Base-by-base conservation (phyloP, 2,113 vertebrate species). In the Mionectes macconnelli region DNA sequence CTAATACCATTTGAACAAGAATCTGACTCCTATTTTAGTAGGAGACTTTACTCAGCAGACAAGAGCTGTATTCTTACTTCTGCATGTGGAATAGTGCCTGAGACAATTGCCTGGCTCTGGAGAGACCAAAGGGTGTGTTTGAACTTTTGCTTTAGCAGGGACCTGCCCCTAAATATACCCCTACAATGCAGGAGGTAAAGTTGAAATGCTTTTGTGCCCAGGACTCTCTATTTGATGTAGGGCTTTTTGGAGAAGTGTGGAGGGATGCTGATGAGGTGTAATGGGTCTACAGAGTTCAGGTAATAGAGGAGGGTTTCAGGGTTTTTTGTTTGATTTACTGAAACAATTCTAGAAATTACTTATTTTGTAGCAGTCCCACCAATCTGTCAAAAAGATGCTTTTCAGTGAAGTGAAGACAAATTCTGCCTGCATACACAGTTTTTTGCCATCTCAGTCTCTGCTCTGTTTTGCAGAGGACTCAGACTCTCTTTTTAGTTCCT, bases 11-110 rank as follows among this genome's bases (percentile, higher is more conserved):
- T 74, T 66, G 37, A 91, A 73, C 31, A 79, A 57, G 81, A 83
- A 80, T 85, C 87, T 85, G 33, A 69, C 33, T 80, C 33, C 64
- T 84, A 25, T 91, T 96, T 89, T 84, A 78, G 79, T 78, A 70
- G 59, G n/a, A n/a, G n/a, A n/a, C n/a, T n/a, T n/a, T 40, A 39
- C 19, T 62, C 35, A 52, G 19, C 24, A 73, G 33, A 35, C 0
- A 1, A 30, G 39, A 79, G 31, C 23, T 90, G 67, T 2, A 4
- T 75, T 39, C 12, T 55, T 78, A 31, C 17, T 79, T 66, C 20
- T 53, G 40, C 4, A 0, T 28, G 21, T 2, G 0, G 21, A 88
- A 24, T 40, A 57, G 40, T 8, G 22, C 39, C 42, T 55, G 66
- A 62, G 78, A 55, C 16, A 40, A 5, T 37, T 53, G 16, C 20